Evolutionary conservation across 2,888 invertebrate species (phyloP), one percentile per base, ranked within the genome.

Genomic region (Temnothorax ravouxi): DNA sequence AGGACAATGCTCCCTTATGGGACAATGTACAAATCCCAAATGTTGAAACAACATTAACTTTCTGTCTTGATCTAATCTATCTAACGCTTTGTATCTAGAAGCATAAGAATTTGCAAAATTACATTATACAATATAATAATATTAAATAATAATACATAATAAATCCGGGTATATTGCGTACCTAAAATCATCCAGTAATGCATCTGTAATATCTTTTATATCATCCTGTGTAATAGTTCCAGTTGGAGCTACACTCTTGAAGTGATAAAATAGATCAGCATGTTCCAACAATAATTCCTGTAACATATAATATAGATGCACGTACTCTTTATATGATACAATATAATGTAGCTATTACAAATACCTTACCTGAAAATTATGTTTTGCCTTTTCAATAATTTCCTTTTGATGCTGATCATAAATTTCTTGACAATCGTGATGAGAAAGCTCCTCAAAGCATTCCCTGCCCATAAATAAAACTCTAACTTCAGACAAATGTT

Each of bases 21-120:
- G 99, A 94, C 98, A 98, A 95, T 99, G 99, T 81, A 99, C 98
- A 95, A 99, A 99, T 84, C 99, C 99, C 62, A 99, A 95, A 95
- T 99, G 99, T 95, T 99, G 99, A 93, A 99, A 98, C 85, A 99
- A 96, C 97, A 99, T 98, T 90, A 99, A 96, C 95, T 99, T 98
- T 87, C 99, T 96, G 94, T 99, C 99, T 95, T 99, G 99, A 95
- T 99, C 99, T 95, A 99, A 96, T 81, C 98, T 97, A 95, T 99
- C 98, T 93, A 99, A 96, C 95, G 98, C 97, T 95, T 99, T 98
- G 95, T 99, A 99, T 95, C 99, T 98, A 90, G 41, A 88, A 90
- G 85, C 50, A 86, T 72, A 67, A 59, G 41, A 84, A 72, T 56
- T 0, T 66, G 34, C 34, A 69, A 52, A 18, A 44, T 54, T 34